Base-by-base conservation (phyloP, 2,888 invertebrate species). In the Germaria angustata region DNA sequence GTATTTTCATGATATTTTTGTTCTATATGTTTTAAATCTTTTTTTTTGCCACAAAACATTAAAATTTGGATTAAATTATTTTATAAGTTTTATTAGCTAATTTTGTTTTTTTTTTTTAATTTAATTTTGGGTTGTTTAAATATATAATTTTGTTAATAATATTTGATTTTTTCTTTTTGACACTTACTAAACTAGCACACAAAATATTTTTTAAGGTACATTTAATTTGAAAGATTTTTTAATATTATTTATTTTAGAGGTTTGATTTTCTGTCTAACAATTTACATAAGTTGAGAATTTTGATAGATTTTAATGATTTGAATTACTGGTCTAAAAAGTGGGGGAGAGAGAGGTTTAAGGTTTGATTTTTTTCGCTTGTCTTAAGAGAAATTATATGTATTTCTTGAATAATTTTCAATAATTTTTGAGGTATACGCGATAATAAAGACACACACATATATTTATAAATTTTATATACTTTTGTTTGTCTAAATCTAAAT, bases 401-500 rank as follows among this genome's bases (percentile, higher is more conserved):
- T 76, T 86, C 87, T 86, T 85, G 80, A 84, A 81, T 32, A 46
- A 44, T 15, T 72, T 20, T 57, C 36, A 57, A 57, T 36, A 57
- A 36, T 81, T 80, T 81, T 90, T 92, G 92, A 92, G 92, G 92
- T 93, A 93, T 93, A 93, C 92, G 92, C 92, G 92, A 92, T 91
- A 82, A 88, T 91, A 90, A 91, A 91, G 91, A 91, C 91, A 91
- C 91, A 91, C 90, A 91, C 89, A 91, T 90, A 90, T 88, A 87
- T 87, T 87, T 84, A 87, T 86, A 84, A 84, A 80, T 85, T 86
- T 85, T 83, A 78, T 85, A 76, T 71, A 78, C 68, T 44, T 57
- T 71, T 57, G 22, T 73, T 57, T 44, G 11, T 44, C 17, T 68
- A 77, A 32, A 32, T 65, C 73, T 84, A 80, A 59, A 73, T 81